Evolutionary conservation across 2,797 vertebrate species (phyloP).

Genomic region (Enteromius mattozi): DNA sequence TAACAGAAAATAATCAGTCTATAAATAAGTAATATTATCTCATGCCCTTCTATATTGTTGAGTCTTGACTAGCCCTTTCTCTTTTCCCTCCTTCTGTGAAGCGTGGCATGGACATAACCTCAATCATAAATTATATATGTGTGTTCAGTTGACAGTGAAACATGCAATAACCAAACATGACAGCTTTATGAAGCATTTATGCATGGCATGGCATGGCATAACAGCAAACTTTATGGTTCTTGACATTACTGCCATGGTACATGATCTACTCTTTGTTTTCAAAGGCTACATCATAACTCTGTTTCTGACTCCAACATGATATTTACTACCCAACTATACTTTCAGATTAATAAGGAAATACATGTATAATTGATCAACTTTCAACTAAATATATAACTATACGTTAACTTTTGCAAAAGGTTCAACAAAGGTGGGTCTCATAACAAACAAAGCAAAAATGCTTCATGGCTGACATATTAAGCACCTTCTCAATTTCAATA

Average conservation of each 20-base stretch:
- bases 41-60: background rate
- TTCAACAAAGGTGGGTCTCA: background rate
- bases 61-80: background rate
- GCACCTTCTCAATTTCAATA: background rate
- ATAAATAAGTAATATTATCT: background rate
- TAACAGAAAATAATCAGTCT: background rate
- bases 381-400: background rate
- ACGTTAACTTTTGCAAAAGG: background rate
- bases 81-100: background rate
- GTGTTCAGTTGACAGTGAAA: constrained; percentile 3
- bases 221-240: constrained; percentile 29
- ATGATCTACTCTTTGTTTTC: constrained; percentile 3
- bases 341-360: background rate
- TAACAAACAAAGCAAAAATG: background rate
- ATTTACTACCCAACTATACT: background rate
- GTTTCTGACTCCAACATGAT: background rate
- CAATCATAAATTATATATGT: constrained; percentile 20
- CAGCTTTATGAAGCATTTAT: constrained; percentile 43
- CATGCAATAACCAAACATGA: constrained; percentile 9
- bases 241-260: constrained; percentile 13
- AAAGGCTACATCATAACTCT: background rate
- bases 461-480: background rate
- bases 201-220: background rate
- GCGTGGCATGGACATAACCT: background rate
- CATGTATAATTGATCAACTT: background rate